phyloP scores from a whole-genome alignment of 2,888 invertebrate genomes.

The Imbricaverruca yamaguchii region DNA sequence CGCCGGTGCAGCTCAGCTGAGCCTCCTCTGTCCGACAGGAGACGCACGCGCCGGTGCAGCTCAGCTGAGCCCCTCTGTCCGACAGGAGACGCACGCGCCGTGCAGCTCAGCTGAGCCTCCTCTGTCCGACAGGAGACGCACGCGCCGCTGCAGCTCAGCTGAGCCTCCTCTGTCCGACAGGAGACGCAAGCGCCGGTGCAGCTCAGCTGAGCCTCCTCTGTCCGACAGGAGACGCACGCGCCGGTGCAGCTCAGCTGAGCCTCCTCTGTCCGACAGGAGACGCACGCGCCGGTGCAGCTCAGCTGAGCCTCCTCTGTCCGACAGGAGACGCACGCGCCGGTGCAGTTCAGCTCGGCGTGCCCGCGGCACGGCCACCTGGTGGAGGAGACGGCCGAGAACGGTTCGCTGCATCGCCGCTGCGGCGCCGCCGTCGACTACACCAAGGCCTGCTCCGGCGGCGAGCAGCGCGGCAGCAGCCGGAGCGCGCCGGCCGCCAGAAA shows the following conservation, averaged over 20 bases:
- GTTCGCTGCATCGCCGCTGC: not conserved
- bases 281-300: not conserved
- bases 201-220: constrained; percentile 11
- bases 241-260: constrained; percentile 16
- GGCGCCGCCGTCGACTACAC: not conserved
- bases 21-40: not conserved
- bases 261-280: not conserved
- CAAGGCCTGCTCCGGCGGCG: not conserved
- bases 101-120: constrained; percentile 17
- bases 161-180: not conserved
- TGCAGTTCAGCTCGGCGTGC: constrained; percentile 9
- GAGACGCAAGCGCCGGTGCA: not conserved
- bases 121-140: not conserved
- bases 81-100: not conserved
- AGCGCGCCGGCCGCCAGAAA: not conserved
- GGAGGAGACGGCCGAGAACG: not conserved
- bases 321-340: not conserved
- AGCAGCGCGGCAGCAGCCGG: not conserved
- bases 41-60: not conserved
- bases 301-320: not conserved
- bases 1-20: constrained; percentile 11
- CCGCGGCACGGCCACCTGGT: constrained; percentile 19
- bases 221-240: not conserved
- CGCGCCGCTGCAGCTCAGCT: constrained; percentile 3
- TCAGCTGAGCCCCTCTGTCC: constrained; percentile 1